Evolutionary conservation across 2,888 invertebrate genomes (phyloP), one percentile per base, ranked within the genome.

Genomic region (Hymenopus coronatus): DNA sequence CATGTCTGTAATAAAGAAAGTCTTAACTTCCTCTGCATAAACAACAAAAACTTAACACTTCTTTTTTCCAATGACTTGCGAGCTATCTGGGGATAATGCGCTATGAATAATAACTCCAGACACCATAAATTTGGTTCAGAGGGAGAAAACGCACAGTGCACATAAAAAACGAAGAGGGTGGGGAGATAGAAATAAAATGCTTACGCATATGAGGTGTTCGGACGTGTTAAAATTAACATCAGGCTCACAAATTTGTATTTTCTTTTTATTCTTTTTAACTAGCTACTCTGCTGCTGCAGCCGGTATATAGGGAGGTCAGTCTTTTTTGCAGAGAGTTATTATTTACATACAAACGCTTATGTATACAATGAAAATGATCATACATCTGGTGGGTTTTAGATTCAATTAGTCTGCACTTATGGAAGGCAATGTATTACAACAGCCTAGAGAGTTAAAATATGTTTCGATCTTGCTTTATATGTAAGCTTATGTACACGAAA

Each of bases 31-130:
- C 54, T 20, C 20, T 25, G 25, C 54, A 70, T 70, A 70, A 70
- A 70, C 54, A 70, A 85, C 54, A 85, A 85, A 85, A 85, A 85
- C 1, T 46, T 54, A 27, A 85, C 85, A 85, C n/a, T 85, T 46
- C 46, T 85, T 46, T 40, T 85, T n/a, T 27, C 28, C 85, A 40
- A 46, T 85, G 85, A 85, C 46, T 85, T 85, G 30, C 85, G 46
- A 46, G n/a, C n/a, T 28, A 54, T 33, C 30, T 15, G 12, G 12
- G 54, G 46, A 85, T 46, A 85, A 85, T 85, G n/a, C 85, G 25
- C 46, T 28, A 85, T 85, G 85, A 85, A 85, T 85, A 85, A 85
- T 85, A 85, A 85, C 85, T 46, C 85, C 20, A 54, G 85, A 85
- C 46, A 40, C 85, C 85, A 85, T 85, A 85, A 85, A 85, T 85